phyloP scores from a whole-genome alignment of 2,113 vertebrate genomes.

The Psophia crepitans region DNA sequence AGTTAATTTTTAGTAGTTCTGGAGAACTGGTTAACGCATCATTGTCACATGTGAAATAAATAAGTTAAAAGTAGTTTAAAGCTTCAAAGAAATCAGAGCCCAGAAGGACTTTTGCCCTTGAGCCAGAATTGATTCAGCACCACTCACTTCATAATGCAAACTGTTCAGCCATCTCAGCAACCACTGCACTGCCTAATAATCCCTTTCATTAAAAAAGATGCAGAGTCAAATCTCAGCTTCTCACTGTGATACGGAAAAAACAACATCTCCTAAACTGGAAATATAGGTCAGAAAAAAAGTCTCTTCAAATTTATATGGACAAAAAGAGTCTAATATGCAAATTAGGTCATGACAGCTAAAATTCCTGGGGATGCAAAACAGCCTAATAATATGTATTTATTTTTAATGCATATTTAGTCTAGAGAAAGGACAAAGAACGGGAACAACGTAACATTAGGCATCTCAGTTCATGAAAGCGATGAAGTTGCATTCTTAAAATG shows the following conservation, averaged over 20 bases:
- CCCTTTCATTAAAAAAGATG: constrained; percentile 27
- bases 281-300: constrained; percentile 49
- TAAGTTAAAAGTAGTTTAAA: neutral
- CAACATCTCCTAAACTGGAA: constrained; percentile 25
- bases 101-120: neutral
- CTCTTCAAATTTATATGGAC: neutral
- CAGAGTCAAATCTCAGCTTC: constrained; percentile 11
- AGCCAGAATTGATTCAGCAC: constrained; percentile 17
- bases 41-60: neutral
- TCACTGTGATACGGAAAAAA: neutral
- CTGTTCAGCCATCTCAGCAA: constrained; percentile 6
- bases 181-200: neutral
- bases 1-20: neutral
- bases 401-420: constrained; percentile 24
- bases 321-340: constrained; percentile 14
- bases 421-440: neutral
- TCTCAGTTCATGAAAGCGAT: neutral
- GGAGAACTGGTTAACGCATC: neutral
- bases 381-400: constrained; percentile 6
- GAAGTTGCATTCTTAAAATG: neutral
- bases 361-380: neutral
- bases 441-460: neutral
- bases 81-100: neutral
- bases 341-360: constrained; percentile 1
- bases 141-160: neutral